phyloP scores from a whole-genome alignment of 2,797 vertebrate species.

The Onychomys torridus region DNA sequence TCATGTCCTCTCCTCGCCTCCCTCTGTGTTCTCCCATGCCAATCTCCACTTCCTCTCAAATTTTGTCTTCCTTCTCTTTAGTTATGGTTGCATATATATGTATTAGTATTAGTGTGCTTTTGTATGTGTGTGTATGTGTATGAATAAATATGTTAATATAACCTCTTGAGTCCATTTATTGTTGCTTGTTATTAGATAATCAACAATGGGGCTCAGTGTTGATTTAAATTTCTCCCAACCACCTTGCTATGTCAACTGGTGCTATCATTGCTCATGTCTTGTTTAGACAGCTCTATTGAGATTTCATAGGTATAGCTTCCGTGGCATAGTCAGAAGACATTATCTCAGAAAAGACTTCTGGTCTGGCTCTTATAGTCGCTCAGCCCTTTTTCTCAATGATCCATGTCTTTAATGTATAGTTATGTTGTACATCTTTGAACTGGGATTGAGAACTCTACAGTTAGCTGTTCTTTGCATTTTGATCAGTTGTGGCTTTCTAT shows the following conservation, averaged over 20 bases:
- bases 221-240: background rate
- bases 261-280: background rate
- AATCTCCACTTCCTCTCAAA: background rate
- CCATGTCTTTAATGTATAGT: too few species aligned
- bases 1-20: background rate
- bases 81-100: background rate
- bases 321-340: background rate
- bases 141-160: background rate
- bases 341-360: background rate
- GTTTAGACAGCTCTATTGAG: background rate
- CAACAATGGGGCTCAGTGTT: background rate
- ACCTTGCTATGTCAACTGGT: background rate
- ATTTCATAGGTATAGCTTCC: background rate
- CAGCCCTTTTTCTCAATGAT: background rate
- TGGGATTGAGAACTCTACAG: too few species aligned
- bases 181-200: background rate
- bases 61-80: background rate
- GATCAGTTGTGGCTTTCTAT: background rate
- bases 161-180: background rate
- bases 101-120: background rate
- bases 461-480: background rate
- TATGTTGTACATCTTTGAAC: too few species aligned
- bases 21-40: background rate
- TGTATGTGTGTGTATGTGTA: background rate
- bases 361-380: background rate